Base-by-base conservation (phyloP, 2,113 vertebrate species). In the Uria aalge region DNA sequence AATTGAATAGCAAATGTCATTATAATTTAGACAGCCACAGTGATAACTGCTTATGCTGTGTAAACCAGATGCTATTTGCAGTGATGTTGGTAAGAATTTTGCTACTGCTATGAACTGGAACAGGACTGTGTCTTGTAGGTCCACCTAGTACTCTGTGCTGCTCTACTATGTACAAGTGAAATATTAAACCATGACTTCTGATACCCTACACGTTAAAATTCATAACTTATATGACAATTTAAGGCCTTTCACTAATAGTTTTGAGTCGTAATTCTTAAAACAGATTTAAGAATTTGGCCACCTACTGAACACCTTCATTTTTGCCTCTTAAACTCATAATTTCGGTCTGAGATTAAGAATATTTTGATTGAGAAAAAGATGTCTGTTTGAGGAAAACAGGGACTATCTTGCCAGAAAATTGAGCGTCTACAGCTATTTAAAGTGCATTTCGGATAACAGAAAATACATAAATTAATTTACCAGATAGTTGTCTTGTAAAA, bases 401-500 rank as follows among this genome's bases (percentile, higher is more conserved):
- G 55, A 80, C 2, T 27, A 60, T 47, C 47, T 74, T 79, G 34
- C 9, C 17, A 91, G 55, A 68, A 77, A 78, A 79, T 5, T 29
- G 0, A 17, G 47, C 55, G 13, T 85, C 40, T 90, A 38, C 26
- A 80, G 52, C 50, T 19, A 76, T 72, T 67, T 74, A 15, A 90
- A 64, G 11, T 76, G 34, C 55, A 43, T 40, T 89, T 91, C 26
- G 53, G n/a, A 8, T 68, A 87, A 50, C 20, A 52, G 16, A 74
- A 93, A 95, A 88, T 14, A 85, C 3, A 15, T 50, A 68, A 77
- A 80, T 67, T 38, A 48, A 93, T 88, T 98, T 98, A 99, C 99
- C 99, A 97, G 96, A 47, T 97, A 98, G 83, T 97, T 97, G 69
- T 99, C 98, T 94, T 97, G 96, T 66, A 98, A 91, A 92, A 96